Evolutionary conservation across 2,113 vertebrate genomes (phyloP).

Genomic region (Tachycineta bicolor): DNA sequence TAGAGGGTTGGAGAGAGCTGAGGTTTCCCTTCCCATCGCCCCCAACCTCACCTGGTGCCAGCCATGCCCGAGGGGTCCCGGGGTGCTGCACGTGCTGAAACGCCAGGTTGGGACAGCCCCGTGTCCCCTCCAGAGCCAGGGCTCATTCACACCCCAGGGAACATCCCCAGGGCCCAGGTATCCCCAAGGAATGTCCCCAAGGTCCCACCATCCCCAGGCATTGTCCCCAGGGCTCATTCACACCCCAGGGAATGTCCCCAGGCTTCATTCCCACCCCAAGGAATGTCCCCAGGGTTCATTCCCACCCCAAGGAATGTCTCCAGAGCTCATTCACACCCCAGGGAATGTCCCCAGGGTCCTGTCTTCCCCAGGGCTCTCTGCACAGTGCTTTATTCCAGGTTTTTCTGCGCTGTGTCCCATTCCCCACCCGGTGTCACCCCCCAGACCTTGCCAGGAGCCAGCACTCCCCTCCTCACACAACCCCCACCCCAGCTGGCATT

Average conservation of each 20-base stretch:
- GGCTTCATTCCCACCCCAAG: too few species aligned
- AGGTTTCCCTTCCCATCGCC: not conserved
- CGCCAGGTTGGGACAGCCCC: too few species aligned
- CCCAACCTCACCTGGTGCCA: not conserved
- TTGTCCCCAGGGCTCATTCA: not conserved
- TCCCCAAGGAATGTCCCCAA: too few species aligned
- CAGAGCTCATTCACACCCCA: rapidly evolving
- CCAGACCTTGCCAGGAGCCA: rapidly evolving
- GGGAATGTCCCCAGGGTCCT: not conserved
- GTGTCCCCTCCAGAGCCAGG: not conserved
- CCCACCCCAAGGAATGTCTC: not conserved
- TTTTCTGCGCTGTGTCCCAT: rapidly evolving
- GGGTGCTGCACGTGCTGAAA: too few species aligned
- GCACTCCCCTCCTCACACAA: not conserved
- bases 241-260: too few species aligned
- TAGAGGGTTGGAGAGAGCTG: not conserved
- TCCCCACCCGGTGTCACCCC: rapidly evolving
- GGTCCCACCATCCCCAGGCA: too few species aligned
- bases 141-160: too few species aligned
- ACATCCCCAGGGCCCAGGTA: too few species aligned
- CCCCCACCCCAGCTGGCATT: rapidly evolving
- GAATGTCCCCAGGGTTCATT: too few species aligned
- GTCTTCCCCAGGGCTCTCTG: too few species aligned
- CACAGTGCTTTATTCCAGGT: not conserved
- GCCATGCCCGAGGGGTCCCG: rapidly evolving